phyloP scores from a whole-genome alignment of 2,888 invertebrate genomes.

The Mimachlamys varia region DNA sequence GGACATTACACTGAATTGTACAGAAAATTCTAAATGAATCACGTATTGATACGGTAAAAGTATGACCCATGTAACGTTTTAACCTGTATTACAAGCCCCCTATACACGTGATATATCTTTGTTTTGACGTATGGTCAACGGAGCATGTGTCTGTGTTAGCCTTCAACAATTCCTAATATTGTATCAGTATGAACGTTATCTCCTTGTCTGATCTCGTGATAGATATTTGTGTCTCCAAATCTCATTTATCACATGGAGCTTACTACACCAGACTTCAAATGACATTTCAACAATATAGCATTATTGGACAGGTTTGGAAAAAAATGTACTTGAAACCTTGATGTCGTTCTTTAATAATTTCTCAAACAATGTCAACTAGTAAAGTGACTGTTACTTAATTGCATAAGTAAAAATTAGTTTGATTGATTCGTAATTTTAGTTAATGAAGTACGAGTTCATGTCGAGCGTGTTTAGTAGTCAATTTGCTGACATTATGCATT shows the following conservation, averaged over 20 bases:
- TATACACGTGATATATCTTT: background rate
- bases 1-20: background rate
- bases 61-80: background rate
- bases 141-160: background rate
- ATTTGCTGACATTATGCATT: slow-evolving; percentile 21
- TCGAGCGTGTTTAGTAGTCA: background rate
- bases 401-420: slow-evolving; percentile 20
- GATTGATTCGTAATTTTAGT: background rate
- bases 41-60: background rate
- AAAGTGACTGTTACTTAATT: slow-evolving; percentile 9
- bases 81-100: background rate
- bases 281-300: background rate
- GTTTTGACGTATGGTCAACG: slow-evolving; percentile 16
- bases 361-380: slow-evolving; percentile 3
- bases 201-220: slow-evolving; percentile 2
- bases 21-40: background rate
- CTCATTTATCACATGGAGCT: background rate
- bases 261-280: background rate
- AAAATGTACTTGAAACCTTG: background rate
- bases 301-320: slow-evolving; percentile 5
- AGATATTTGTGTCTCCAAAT: slow-evolving; percentile 27
- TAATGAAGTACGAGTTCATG: slow-evolving; percentile 5
- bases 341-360: slow-evolving; percentile 16
- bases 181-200: background rate
- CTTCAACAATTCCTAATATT: slow-evolving; percentile 28